A percentile compares a stretch with the other conserved stretches of the same genome.
phyloP scores from a whole-genome alignment of 1,140 invertebrate genomes.

The Achatina immaculata region DNA sequence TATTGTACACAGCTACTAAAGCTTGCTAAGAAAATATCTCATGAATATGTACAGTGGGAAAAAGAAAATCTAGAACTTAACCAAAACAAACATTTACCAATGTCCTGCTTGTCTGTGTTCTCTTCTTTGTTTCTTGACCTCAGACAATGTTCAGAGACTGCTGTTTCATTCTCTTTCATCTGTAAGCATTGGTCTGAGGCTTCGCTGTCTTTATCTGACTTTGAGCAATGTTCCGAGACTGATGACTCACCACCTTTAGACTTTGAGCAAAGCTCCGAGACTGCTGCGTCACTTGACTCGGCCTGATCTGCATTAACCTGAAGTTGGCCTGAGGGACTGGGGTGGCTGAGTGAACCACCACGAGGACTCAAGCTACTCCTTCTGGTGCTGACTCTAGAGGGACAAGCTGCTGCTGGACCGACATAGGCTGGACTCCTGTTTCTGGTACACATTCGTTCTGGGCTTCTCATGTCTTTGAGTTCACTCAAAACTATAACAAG shows the following conservation, averaged over 20 bases:
- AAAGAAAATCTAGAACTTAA: too few relatives aligned
- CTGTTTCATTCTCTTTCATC: neutral
- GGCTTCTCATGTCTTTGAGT: conserved; percentile 10
- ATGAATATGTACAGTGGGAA: too few relatives aligned
- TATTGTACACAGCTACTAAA: too few relatives aligned
- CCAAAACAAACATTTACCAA: too few relatives aligned
- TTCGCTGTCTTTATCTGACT: neutral
- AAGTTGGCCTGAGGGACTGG: neutral
- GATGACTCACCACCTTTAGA: too few relatives aligned
- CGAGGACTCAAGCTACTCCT: conserved; percentile 33
- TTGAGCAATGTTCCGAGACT: too few relatives aligned
- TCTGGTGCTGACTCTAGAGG: conserved; percentile 24
- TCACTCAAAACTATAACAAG: conserved; percentile 7
- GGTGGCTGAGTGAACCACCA: neutral
- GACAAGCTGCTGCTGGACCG: neutral
- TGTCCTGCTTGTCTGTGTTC: neutral
- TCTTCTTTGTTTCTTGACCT: neutral
- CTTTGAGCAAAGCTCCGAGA: neutral
- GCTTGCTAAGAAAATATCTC: too few relatives aligned
- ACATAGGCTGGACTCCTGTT: conserved; percentile 1
- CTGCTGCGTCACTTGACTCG: neutral
- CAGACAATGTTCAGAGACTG: too few relatives aligned
- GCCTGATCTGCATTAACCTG: neutral
- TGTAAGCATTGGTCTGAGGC: neutral
- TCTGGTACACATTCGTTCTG: neutral